A percentile compares a stretch with the other conserved stretches of the same genome.
phyloP scores from a whole-genome alignment of 2,888 invertebrate species.

The Phania funesta region DNA sequence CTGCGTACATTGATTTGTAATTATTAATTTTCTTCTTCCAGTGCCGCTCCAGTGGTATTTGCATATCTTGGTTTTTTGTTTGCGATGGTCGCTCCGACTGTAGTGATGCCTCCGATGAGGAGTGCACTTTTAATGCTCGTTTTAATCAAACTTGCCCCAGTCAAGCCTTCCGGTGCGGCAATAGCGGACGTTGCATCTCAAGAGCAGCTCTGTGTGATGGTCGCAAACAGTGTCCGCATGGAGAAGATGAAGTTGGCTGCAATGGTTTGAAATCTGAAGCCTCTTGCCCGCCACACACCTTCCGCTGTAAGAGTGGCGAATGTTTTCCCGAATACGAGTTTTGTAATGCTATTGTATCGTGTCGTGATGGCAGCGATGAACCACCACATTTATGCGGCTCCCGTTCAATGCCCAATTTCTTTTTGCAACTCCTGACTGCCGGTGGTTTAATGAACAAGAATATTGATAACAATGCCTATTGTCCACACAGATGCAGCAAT shows the following conservation, averaged over 20 bases:
- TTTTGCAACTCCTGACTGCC: constrained; percentile 77
- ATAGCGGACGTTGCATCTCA: constrained; percentile 87
- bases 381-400: constrained; percentile 87
- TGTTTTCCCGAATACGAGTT: constrained; percentile 94
- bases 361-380: constrained; percentile 94
- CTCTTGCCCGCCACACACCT: constrained; percentile 89
- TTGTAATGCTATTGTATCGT: constrained; percentile 93
- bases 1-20: neutral
- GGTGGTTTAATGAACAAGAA: constrained; percentile 73
- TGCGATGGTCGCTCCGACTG: constrained; percentile 92
- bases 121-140: constrained; percentile 83
- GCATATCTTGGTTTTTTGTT: constrained; percentile 96
- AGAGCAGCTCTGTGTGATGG: constrained; percentile 91
- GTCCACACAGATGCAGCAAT: constrained; percentile 92
- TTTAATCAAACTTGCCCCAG: constrained; percentile 83
- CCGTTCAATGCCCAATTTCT: constrained; percentile 80
- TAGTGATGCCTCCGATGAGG: constrained; percentile 92
- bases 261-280: constrained; percentile 81
- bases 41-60: constrained; percentile 91
- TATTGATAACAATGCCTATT: constrained; percentile 79
- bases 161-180: constrained; percentile 87
- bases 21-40: constrained; percentile 76
- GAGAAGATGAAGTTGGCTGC: constrained; percentile 88
- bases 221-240: constrained; percentile 87
- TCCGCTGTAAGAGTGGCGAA: constrained; percentile 91